These are phyloP conservation scores for Dugesia japonica DNA, from an alignment of 2,888 invertebrate species.

Conservation along the genomic window DNA sequence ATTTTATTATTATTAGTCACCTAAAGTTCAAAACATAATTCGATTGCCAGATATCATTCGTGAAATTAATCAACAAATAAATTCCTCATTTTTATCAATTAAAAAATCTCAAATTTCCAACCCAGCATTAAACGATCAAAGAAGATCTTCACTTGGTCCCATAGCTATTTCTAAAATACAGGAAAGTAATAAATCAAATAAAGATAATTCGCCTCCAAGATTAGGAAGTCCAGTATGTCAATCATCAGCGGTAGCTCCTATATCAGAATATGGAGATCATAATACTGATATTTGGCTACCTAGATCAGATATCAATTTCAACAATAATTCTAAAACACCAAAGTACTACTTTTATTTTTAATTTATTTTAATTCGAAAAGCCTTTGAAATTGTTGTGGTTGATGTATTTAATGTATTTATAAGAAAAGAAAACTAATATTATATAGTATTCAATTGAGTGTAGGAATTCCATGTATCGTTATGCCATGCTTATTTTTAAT, in stretches of 20 bases:
- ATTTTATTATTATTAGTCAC: not conserved
- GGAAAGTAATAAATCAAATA: not conserved
- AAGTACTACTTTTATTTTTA: not conserved
- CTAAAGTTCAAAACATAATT: not conserved
- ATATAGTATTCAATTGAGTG: too few species aligned
- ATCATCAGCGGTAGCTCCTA: not conserved
- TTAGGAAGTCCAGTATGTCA: conserved; percentile 10
- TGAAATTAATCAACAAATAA: not conserved
- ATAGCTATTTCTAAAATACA: not conserved
- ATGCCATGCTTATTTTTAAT: too few species aligned
- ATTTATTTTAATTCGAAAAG: too few species aligned
- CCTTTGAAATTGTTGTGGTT: too few species aligned
- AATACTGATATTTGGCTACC: not conserved
- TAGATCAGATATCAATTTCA: not conserved
- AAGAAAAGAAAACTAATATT: too few species aligned
- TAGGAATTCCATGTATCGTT: too few species aligned
- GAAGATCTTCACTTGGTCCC: not conserved
- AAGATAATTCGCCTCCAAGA: conserved; percentile 2
- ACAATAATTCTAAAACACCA: not conserved
- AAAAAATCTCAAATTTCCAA: not conserved
- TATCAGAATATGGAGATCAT: not conserved
- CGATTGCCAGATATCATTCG: not conserved
- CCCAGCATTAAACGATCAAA: not conserved
- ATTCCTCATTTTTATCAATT: not conserved
- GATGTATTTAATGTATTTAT: too few species aligned